Base-by-base conservation (phyloP, 2,113 vertebrate genomes). In the Romanogobio albipinnatus region DNA sequence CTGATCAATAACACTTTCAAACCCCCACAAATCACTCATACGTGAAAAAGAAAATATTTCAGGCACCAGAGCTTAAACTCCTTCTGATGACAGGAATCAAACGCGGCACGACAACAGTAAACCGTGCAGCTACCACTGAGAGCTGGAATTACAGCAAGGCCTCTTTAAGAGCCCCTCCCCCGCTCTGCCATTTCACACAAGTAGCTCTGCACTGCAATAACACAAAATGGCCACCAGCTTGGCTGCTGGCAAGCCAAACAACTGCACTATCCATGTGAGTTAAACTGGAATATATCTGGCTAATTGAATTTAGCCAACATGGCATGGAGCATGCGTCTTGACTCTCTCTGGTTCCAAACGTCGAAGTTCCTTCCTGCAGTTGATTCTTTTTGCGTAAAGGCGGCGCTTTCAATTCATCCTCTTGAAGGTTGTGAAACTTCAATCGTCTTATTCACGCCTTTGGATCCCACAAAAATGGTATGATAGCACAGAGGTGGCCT, bases 181-280 rank as follows among this genome's bases (percentile, higher is more conserved):
- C 68, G 33, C 49, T 58, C 87, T 29, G 56, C 75, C 75, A 82
- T 86, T 81, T 87, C 39, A 75, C 43, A 39, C 36, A n/a, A 45
- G 36, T 36, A 71, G 73, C 36, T 64, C 24, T 62, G 64, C 77
- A 70, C 26, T 86, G 86, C 81, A 88, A 70, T 83, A 82, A 82
- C 85, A 83, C 85, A 89, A 90, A 90, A 90, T 90, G 89, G 89
- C 87, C 83, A 83, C 87, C 82, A 85, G 45, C 56, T 83, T 17
- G 5, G n/a, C 13, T 58, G 36, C 76, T 82, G 84, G 61, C 59
- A 39, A 73, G 19, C 77, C 14, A 73, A 43, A 82, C 62, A 84
- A 43, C 47, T 61, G 76, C 45, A 39, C 80, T 62, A 39, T 85
- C n/a, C 64, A 59, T 81, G 13, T 80, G 62, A 86, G 13, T 19